Base-by-base conservation (phyloP, 2,888 invertebrate species). In the Apodemia zela region DNA sequence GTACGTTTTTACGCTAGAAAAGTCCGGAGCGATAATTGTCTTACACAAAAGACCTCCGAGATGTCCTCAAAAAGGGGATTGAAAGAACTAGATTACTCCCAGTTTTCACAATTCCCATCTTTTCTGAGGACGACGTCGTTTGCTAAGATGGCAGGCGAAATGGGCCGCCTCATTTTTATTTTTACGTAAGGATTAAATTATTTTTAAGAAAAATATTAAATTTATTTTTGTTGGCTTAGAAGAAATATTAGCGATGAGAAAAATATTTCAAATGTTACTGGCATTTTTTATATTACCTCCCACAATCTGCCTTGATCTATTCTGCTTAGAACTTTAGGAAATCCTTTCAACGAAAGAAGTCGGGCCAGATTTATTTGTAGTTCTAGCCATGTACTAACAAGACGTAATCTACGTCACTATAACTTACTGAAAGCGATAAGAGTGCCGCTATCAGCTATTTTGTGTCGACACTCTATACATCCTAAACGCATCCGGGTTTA, bases 31-130 rank as follows among this genome's bases (percentile, higher is more conserved):
- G 81, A 85, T 87, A 87, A 88, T 88, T 87, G 84, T 84, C 82
- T 84, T 82, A 80, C 82, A 85, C 82, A 85, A 87, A 84, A 82
- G 84, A 81, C 75, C 79, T 79, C 75, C 74, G 76, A 79, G 80
- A 83, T 82, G 78, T 81, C 81, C 79, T 80, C 79, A 80, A 87
- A 86, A 85, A 87, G 81, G 81, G 78, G 80, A 84, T 82, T 81
- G 82, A 82, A 84, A 82, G 84, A 85, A 86, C 83, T 84, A 85
- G 86, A 88, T 88, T 86, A 87, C 81, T 77, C 79, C 78, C 77
- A 65, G 72, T 72, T 73, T 70, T 70, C 71, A 73, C 71, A 69
- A 71, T 71, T 72, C 72, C 69, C 63, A 21, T 51, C 65, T 63
- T 71, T 72, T 67, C 72, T 62, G 72, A 68, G 68, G 66, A 68